phyloP scores from a whole-genome alignment of 92 coral and sea anemone species.

The Galaxea fascicularis region DNA sequence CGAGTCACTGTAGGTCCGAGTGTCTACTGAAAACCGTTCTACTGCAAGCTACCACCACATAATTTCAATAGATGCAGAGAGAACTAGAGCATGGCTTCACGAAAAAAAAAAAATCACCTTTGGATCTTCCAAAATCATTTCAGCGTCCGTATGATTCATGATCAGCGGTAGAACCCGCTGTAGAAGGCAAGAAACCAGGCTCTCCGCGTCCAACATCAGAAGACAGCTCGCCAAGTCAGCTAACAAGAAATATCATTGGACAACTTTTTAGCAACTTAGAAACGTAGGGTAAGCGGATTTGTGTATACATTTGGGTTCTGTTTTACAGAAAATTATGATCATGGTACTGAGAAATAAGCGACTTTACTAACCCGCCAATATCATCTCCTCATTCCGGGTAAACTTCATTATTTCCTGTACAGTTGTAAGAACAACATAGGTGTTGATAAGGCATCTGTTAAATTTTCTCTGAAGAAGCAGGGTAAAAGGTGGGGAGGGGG shows the following conservation, averaged over 20 bases:
- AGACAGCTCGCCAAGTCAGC: conserved; percentile 87
- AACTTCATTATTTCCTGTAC: conserved; percentile 81
- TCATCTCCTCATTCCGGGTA: conserved; percentile 84
- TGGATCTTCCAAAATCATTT: conserved; percentile 74
- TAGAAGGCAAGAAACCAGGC: conserved; percentile 76
- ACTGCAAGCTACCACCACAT: too few relatives aligned
- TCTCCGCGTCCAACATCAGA: conserved; percentile 69
- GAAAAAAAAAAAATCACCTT: conserved; percentile 52
- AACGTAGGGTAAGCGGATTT: background rate
- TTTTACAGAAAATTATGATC: too few relatives aligned
- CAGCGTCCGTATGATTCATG: conserved; percentile 80
- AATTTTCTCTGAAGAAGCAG: background rate
- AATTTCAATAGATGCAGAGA: too few relatives aligned
- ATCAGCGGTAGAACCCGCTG: conserved; percentile 66
- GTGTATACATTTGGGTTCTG: too few relatives aligned
- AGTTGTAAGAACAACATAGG: background rate
- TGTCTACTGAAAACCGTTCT: too few relatives aligned
- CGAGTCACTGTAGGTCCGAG: too few relatives aligned
- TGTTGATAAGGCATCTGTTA: background rate
- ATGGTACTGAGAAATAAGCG: background rate
- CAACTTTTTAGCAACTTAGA: background rate
- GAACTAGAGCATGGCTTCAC: too few relatives aligned
- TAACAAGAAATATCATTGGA: conserved; percentile 18
- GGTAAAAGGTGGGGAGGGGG: too few relatives aligned
- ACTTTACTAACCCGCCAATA: conserved; percentile 81